Evolutionary conservation across 1,140 invertebrate species (phyloP), one percentile per base, ranked within the genome.

Genomic region (Condylostylus longicornis): DNA sequence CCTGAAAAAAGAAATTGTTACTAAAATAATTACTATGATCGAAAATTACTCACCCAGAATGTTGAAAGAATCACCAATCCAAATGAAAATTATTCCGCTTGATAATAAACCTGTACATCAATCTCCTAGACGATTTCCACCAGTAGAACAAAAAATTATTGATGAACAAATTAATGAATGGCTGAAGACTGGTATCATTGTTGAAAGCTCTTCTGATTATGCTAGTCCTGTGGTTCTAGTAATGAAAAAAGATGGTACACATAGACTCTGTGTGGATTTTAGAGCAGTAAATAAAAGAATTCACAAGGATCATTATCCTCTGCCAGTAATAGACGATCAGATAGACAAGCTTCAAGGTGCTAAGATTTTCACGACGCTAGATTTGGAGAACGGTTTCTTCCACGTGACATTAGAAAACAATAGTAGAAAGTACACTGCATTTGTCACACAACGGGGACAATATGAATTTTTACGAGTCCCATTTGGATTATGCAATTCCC

Each of bases 391-490:
- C 18, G 53, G 51, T 0, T 60, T 53, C 35, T 46, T 53, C 18
- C 59, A 62, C 33, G 45, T 64, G 0, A 38, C 34, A 1, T 15
- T 62, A 5, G 35, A 63, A 3, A 43, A 57, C 18, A 33, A 49
- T 8, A 47, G 49, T 1, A 50, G 54, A 37, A 50, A 44, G 14
- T 43, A 56, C 12, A 61, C 59, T 1, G 58, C 49, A 1, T 61
- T 62, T 30, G 52, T 61, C 3, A 62, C 57, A 1, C 53, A 51
- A 0, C 57, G 58, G 37, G 46, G 33, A 2, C 53, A 53, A 27
- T 70, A 65, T 38, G 63, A 65, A 34, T 68, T 48, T 38, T 35
- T 46, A 1, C 42, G 50, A 35, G 48, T 66, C 42, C 64, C 61
- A n/a, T 68, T 66, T 45, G 65, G 66, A 14, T 41, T 69, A 51